Evolutionary conservation across 2,888 invertebrate species (phyloP).

Genomic region (Dioctria rufipes): DNA sequence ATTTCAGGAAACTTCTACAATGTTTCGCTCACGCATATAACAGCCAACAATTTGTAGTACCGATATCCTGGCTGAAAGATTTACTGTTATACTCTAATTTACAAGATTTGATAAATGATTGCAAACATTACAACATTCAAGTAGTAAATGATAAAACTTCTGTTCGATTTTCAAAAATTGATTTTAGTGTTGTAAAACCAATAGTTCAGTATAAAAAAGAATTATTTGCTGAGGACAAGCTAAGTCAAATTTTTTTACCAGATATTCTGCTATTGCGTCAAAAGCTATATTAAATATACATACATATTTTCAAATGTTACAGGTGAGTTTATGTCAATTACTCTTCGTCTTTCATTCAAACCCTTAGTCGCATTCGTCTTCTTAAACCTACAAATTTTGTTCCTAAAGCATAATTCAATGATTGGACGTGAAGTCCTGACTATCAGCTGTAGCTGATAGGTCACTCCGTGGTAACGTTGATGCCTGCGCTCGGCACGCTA

Average conservation of each 20-base stretch:
- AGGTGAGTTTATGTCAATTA: too few species aligned
- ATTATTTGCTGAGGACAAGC: background rate
- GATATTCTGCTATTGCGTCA: background rate
- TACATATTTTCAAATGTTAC: too few species aligned
- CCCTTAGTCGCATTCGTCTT: too few species aligned
- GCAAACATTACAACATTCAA: conserved; percentile 66
- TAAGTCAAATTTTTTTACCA: background rate
- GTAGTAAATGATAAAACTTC: conserved; percentile 64
- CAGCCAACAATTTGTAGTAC: conserved; percentile 73
- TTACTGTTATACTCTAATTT: conserved; percentile 65
- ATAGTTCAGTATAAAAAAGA: conserved; percentile 4
- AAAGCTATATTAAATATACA: background rate
- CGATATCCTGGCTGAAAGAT: conserved; percentile 71
- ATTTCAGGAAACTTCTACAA: conserved; percentile 72
- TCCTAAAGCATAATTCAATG: too few species aligned
- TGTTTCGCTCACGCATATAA: conserved; percentile 75
- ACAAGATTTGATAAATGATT: conserved; percentile 62
- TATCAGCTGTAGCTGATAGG: too few species aligned
- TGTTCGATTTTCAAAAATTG: conserved; percentile 70
- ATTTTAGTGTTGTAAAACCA: conserved; percentile 66
- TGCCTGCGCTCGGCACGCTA: too few species aligned
- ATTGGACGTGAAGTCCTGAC: too few species aligned
- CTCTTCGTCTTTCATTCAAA: too few species aligned
- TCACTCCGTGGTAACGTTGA: too few species aligned
- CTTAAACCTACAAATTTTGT: too few species aligned